These are phyloP conservation scores for Liopterus haemorrhoidalis DNA, from an alignment of 2,888 invertebrate species.

Conservation along the genomic window DNA sequence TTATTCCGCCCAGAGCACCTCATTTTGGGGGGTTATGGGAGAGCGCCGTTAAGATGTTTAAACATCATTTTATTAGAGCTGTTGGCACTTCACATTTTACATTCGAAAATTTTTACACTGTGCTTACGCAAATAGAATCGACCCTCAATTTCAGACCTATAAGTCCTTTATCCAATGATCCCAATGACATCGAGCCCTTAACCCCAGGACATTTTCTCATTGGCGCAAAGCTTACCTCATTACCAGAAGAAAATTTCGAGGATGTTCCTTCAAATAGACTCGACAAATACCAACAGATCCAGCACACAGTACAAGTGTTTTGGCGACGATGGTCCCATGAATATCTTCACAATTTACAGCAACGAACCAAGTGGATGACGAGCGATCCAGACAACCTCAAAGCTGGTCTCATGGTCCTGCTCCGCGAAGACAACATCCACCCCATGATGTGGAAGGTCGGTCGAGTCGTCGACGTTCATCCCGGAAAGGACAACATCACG, in stretches of 20 bases:
- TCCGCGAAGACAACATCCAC: constrained; percentile 3
- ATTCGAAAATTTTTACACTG: constrained; percentile 8
- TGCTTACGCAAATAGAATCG: too few relatives aligned
- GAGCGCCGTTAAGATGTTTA: constrained; percentile 5
- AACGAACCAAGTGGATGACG: constrained; percentile 17
- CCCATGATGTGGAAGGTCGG: constrained; percentile 9
- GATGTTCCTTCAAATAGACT: constrained; percentile 9
- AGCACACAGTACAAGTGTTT: constrained; percentile 26
- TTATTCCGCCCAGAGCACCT: constrained; percentile 12
- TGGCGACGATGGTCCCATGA: constrained; percentile 29
- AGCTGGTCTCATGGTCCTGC: constrained; percentile 8
- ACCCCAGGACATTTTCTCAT: constrained; percentile 29
- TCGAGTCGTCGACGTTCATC: constrained; percentile 10
- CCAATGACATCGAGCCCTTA: constrained; percentile 16
- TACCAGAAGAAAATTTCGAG: constrained; percentile 17
- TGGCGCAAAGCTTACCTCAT: constrained; percentile 17
- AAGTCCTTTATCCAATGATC: constrained; percentile 16
- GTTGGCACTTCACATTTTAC: too few relatives aligned
- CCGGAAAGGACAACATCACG: constrained; percentile 11
- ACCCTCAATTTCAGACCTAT: constrained; percentile 24
- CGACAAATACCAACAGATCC: constrained; percentile 13
- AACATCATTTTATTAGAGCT: too few relatives aligned
- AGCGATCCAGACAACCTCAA: constrained; percentile 6
- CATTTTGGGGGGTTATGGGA: constrained; percentile 11
- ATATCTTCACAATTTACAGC: constrained; percentile 23